Evolutionary conservation across 2,113 vertebrate genomes (phyloP), one percentile per base, ranked within the genome.

Genomic region (human): DNA sequence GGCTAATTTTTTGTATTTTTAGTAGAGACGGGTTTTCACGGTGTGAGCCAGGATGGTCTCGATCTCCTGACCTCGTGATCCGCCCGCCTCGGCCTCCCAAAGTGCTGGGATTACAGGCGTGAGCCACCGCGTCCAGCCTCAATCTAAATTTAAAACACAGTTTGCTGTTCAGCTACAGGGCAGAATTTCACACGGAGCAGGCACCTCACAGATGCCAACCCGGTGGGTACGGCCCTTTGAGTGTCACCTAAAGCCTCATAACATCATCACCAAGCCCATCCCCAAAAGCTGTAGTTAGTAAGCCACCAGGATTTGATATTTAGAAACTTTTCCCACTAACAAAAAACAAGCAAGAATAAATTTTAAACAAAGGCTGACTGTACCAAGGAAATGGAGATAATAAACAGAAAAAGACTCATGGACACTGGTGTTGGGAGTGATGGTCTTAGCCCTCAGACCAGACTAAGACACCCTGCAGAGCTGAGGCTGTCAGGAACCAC

Each of bases 361-460:
- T 66, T 80, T 75, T 22, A 78, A 70, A 89, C 23, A 57, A 5
- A n/a, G 50, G 12, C 57, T 35, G 73, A 20, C 43, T 7, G 61
- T 30, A 30, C 61, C 43, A 32, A 73, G 16, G 72, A 80, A 22
- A 43, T 38, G 43, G 17, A 94, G 73, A 80, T 50, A 35, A 79
- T 0, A 50, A 61, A 70, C 10, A 13, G 38, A 73, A n/a, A 48
- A 45, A 35, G 55, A 55, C 32, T n/a, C 20, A 22, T 0, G 27
- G 35, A 40, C 22, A 40, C 23, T 1, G 66, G 32, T 35, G 23
- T 1, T 35, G 70, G n/a, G 38, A 79, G 38, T 4, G 20, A 45
- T 3, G 0, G 1, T 52, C 8, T 16, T 6, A n/a, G 25, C 30
- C 13, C 25, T 16, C 22, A 35, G 8, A n/a, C 43, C 52, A 52